Evolutionary conservation across 2,113 vertebrate species (phyloP), one percentile per base, ranked within the genome.

Genomic region (Silurus meridionalis): DNA sequence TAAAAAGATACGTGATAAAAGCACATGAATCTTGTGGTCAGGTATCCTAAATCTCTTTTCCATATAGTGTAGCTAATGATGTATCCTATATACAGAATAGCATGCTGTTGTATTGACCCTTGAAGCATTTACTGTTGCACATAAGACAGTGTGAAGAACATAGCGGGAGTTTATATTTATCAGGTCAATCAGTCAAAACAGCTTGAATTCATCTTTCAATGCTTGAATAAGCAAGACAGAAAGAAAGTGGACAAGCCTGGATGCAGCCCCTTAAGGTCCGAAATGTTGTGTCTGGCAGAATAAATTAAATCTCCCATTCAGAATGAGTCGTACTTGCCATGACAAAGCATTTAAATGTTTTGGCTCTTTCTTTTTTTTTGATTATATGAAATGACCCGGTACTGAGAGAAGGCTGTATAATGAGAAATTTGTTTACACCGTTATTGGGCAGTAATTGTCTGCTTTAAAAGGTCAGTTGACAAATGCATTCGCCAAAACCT

Each of bases 131-230:
- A 50, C 74, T 8, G 52, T 71, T 2, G 74, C 74, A 53, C 57
- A 74, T 61, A 37, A 50, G 50, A n/a, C 23, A 50, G 57, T 55
- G 37, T 69, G 80, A 83, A 28, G 72, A 82, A 15, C 79, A 14
- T 80, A 85, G 87, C 80, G 78, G 60, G 83, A 60, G 80, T 67
- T 75, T 72, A 67, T 75, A 77, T 78, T 75, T 61, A 85, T 77
- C 67, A 82, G 64, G 66, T 46, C 80, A 83, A 78, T 88, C 83
- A 88, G 83, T 67, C 87, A 85, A 85, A 85, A 85, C 87, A 83
- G 84, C 72, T 55, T 25, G 52, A 69, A 19, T 82, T 77, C 17
- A 25, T 83, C 10, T 55, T 84, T 84, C 23, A 3, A 25, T 67
- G 66, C 37, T 75, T 82, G 53, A 80, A 50, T 84, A 50, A 57